These are phyloP conservation scores for Oligia strigilis DNA, from an alignment of 2,888 invertebrate genomes.

Conservation along the genomic window DNA sequence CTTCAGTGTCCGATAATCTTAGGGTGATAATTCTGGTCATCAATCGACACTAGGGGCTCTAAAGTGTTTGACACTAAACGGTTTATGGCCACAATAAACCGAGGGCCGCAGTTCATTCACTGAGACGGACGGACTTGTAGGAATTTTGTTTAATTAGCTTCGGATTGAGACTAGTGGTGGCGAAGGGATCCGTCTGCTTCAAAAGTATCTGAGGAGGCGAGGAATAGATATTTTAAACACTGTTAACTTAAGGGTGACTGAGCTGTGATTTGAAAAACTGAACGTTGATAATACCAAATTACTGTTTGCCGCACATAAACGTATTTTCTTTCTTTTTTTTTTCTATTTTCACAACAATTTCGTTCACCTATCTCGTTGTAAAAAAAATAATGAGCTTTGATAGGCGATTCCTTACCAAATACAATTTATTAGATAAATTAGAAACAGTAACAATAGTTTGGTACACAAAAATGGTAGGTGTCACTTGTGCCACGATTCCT, in stretches of 20 bases:
- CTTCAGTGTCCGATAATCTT: conserved; percentile 12
- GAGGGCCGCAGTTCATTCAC: conserved; percentile 62
- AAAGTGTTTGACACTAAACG: conserved; percentile 66
- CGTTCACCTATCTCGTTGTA: neutral
- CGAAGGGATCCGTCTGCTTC: neutral
- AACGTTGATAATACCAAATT: neutral
- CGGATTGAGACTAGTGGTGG: conserved; percentile 20
- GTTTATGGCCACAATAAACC: conserved; percentile 65
- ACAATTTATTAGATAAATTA: too few relatives aligned
- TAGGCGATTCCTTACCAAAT: neutral
- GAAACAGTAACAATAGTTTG: neutral
- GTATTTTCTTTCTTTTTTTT: neutral
- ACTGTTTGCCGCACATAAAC: neutral
- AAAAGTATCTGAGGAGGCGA: neutral
- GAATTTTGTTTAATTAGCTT: conserved; percentile 64
- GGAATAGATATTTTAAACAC: too few relatives aligned
- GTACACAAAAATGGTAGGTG: neutral
- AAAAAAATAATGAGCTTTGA: neutral
- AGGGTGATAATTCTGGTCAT: conserved; percentile 62
- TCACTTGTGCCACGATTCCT: neutral
- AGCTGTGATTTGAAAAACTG: neutral
- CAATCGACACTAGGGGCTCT: conserved; percentile 58
- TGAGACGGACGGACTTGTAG: conserved; percentile 27
- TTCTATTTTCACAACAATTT: neutral
- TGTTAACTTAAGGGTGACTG: too few relatives aligned